Percentiles rank a stretch among this genome's conserved stretches.
phyloP scores from a whole-genome alignment of 2,888 invertebrate species.

The Mythimna albipuncta region DNA sequence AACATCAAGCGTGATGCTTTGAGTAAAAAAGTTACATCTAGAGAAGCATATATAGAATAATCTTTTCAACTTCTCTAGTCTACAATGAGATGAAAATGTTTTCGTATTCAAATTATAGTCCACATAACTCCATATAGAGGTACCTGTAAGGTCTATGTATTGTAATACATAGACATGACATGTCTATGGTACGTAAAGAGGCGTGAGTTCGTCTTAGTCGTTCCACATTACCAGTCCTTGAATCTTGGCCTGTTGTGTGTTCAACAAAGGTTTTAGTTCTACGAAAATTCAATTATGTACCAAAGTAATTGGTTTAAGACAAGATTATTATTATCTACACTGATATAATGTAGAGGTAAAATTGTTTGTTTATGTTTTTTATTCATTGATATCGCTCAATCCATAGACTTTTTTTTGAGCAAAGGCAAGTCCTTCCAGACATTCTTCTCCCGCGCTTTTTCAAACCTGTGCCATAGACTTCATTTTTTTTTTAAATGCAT shows the following conservation, averaged over 20 bases:
- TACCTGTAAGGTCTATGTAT: no score
- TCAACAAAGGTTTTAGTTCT: constrained; percentile 5
- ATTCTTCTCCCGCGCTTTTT: no score
- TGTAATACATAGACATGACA: no score
- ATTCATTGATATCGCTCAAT: no score
- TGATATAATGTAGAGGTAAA: not conserved
- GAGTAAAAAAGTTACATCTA: no score
- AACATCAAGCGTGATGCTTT: no score
- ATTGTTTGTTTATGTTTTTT: not conserved
- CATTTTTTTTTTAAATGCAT: no score
- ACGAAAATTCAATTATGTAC: constrained; percentile 22
- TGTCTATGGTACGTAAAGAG: not conserved
- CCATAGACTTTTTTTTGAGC: no score
- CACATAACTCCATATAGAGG: not conserved
- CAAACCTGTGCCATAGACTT: no score
- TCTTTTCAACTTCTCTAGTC: not conserved
- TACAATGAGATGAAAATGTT: not conserved
- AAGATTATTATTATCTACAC: constrained; percentile 19
- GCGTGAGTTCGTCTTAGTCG: constrained; percentile 2
- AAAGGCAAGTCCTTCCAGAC: no score
- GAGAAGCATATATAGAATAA: no score
- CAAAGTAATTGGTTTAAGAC: constrained; percentile 27
- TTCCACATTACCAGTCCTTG: constrained; percentile 32
- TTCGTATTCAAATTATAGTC: constrained; percentile 19
- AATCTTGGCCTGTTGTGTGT: not conserved